Evolutionary conservation across 2,797 vertebrate genomes (phyloP).

Genomic region (Platyrinchus mystaceus): DNA sequence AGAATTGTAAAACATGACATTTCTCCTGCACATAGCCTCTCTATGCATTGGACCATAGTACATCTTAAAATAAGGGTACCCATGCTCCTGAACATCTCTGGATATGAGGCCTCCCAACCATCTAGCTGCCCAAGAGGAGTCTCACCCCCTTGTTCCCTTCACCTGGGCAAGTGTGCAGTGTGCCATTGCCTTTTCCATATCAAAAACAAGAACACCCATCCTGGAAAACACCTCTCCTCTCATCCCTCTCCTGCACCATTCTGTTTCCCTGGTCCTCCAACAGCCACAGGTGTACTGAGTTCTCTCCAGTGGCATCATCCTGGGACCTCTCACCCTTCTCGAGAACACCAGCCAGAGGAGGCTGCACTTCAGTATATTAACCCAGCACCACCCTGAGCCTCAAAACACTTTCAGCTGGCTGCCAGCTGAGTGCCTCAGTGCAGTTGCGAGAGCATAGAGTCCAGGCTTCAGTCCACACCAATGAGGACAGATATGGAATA

Average conservation of each 20-base stretch:
- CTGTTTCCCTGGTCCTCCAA: not conserved
- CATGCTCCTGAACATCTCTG: not conserved
- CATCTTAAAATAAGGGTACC: not conserved
- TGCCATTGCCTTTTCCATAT: not conserved
- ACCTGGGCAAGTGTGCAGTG: accelerated
- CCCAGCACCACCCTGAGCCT: not conserved
- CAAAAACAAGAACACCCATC: not conserved
- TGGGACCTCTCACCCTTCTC: not conserved
- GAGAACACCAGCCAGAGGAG: not conserved
- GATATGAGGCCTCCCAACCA: not conserved
- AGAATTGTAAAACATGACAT: not conserved
- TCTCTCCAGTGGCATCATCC: not conserved
- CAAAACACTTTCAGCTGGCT: not conserved
- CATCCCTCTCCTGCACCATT: not conserved
- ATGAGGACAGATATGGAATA: not conserved
- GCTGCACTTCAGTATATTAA: not conserved
- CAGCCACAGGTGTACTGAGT: not conserved
- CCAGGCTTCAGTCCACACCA: not conserved
- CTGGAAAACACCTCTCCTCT: not conserved
- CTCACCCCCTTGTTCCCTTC: not conserved
- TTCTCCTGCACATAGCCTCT: not conserved
- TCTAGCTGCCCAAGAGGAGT: accelerated
- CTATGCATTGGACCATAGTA: not conserved
- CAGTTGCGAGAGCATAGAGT: no score
- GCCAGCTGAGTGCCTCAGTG: not conserved